These are phyloP conservation scores for Peromyscus attwateri DNA, from an alignment of 2,797 vertebrate genomes.

Conservation along the genomic window DNA sequence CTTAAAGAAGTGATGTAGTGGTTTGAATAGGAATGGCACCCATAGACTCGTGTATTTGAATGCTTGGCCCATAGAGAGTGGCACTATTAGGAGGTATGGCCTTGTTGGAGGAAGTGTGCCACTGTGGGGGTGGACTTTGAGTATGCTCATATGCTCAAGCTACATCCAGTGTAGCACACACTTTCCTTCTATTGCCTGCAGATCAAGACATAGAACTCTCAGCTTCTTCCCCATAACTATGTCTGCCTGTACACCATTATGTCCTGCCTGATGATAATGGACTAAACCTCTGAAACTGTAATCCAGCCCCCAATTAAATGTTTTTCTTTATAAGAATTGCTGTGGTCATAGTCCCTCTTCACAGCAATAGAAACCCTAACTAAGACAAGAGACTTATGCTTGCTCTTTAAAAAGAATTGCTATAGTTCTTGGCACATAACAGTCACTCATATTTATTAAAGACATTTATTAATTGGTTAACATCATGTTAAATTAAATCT, in stretches of 20 bases:
- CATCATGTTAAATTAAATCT: background rate
- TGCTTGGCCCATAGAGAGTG: background rate
- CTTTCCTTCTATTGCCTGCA: background rate
- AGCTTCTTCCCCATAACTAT: background rate
- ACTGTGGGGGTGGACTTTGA: background rate
- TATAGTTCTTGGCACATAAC: background rate
- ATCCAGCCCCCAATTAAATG: background rate
- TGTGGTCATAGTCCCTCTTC: background rate
- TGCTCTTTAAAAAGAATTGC: background rate
- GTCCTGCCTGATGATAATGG: background rate
- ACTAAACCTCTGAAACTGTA: background rate
- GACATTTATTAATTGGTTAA: background rate
- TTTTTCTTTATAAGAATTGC: background rate
- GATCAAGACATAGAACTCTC: background rate
- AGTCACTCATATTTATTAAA: background rate
- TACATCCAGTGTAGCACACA: background rate
- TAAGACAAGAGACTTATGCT: background rate
- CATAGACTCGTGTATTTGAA: background rate
- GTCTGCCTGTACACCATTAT: background rate
- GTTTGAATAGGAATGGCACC: background rate
- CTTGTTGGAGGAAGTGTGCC: background rate
- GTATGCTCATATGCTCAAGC: background rate
- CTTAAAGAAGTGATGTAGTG: background rate
- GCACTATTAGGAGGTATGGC: background rate
- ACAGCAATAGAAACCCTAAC: background rate